These are phyloP conservation scores for Carollia perspicillata DNA, from an alignment of 2,113 vertebrate species.

Conservation along the genomic window DNA sequence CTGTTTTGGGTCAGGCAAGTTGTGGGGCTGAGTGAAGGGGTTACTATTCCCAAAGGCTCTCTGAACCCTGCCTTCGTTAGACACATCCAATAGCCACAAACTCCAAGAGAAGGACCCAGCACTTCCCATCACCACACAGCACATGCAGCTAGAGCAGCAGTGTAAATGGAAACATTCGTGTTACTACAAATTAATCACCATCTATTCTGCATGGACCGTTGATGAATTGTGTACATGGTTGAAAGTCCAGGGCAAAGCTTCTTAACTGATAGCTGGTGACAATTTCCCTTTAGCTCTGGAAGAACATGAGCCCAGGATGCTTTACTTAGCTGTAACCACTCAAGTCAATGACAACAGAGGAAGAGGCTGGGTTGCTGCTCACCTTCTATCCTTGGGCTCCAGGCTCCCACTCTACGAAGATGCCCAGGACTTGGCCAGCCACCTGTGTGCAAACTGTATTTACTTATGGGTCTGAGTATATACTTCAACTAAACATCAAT, in stretches of 20 bases:
- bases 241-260: background rate
- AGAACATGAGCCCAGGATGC: background rate
- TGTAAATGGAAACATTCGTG: background rate
- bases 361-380: background rate
- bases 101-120: background rate
- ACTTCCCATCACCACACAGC: background rate
- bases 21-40: background rate
- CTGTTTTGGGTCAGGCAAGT: background rate
- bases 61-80: background rate
- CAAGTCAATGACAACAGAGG: background rate
- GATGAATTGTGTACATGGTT: background rate
- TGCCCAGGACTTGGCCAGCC: background rate
- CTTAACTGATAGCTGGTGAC: background rate
- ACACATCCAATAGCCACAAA: background rate
- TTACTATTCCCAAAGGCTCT: background rate
- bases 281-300: background rate
- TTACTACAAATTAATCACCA: background rate
- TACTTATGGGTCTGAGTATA: background rate
- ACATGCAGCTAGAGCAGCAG: background rate
- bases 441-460: background rate
- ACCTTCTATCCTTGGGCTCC: background rate
- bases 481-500: constrained; percentile 1
- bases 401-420: background rate
- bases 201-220: background rate
- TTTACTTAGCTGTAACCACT: background rate